These are phyloP conservation scores for Micrastur ruficollis DNA, from an alignment of 2,797 vertebrate species.

Conservation along the genomic window DNA sequence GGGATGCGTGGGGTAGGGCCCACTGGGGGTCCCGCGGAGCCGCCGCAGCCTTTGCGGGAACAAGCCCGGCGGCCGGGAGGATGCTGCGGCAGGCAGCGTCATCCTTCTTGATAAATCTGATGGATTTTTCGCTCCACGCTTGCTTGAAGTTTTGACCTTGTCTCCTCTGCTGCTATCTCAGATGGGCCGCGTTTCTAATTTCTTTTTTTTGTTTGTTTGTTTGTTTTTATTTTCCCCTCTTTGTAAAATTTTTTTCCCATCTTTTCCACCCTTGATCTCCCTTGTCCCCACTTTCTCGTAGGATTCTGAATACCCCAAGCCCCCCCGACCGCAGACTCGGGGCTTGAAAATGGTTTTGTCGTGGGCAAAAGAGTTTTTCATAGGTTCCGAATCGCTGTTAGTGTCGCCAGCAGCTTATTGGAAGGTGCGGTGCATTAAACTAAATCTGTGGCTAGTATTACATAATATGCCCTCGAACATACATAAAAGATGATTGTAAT, in stretches of 20 bases:
- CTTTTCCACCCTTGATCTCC: neutral
- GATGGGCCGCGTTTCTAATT: neutral
- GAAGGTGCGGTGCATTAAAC: slow-evolving; percentile 14
- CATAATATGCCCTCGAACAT: slow-evolving; percentile 1
- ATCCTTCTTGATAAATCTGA: neutral
- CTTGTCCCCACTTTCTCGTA: neutral
- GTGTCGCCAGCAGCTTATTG: neutral
- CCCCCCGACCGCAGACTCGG: neutral
- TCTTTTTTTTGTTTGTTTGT: neutral
- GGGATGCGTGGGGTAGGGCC: neutral
- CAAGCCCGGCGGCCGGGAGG: accelerated
- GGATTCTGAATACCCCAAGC: neutral
- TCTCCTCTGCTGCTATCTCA: neutral
- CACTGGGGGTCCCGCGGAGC: too few species aligned
- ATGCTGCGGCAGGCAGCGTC: neutral
- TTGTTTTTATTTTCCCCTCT: too few species aligned
- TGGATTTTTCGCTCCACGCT: neutral
- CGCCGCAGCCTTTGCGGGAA: too few species aligned
- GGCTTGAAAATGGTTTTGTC: neutral
- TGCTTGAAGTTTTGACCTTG: neutral
- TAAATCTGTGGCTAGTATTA: slow-evolving; percentile 21
- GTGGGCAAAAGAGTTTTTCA: neutral
- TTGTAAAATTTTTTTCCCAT: neutral
- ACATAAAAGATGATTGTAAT: slow-evolving; percentile 38
- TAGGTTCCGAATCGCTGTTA: neutral